Conservation (phyloP, 2,797 vertebrate genomes). For the Mus minutoides region DNA sequence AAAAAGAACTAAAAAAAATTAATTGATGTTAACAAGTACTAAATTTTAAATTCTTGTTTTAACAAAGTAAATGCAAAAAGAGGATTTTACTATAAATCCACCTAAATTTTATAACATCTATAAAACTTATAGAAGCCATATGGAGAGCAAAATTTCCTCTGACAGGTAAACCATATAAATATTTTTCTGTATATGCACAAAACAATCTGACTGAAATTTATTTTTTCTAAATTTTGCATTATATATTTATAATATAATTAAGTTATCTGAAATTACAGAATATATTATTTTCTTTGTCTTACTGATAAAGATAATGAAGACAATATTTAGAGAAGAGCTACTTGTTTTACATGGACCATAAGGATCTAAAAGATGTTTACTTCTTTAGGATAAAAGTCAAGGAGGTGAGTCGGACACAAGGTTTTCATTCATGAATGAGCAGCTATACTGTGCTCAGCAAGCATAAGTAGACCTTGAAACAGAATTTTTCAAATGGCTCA, state of each 20-base stretch:
- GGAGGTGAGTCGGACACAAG: rapidly evolving
- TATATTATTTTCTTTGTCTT: background rate
- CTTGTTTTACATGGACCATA: background rate
- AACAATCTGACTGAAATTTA: background rate
- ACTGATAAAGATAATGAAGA: background rate
- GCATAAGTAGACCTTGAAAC: rapidly evolving
- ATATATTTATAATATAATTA: background rate
- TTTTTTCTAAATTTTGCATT: background rate
- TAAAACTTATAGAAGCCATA: slow-evolving; percentile 9
- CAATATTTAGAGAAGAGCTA: background rate
- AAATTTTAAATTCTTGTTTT: background rate
- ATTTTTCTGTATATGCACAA: background rate
- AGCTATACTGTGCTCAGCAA: rapidly evolving
- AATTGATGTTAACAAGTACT: background rate
- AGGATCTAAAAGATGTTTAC: background rate
- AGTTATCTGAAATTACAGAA: background rate
- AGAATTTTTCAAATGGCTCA: background rate
- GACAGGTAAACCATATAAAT: background rate
- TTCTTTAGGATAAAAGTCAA: background rate
- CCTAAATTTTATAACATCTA: background rate
- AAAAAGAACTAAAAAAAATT: too few relatives aligned
- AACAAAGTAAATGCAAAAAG: background rate
- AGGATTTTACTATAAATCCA: background rate
- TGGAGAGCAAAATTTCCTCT: background rate
- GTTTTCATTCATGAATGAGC: rapidly evolving